Conservation (phyloP, 2,888 invertebrate species). For the Bhutanitis thaidina region DNA sequence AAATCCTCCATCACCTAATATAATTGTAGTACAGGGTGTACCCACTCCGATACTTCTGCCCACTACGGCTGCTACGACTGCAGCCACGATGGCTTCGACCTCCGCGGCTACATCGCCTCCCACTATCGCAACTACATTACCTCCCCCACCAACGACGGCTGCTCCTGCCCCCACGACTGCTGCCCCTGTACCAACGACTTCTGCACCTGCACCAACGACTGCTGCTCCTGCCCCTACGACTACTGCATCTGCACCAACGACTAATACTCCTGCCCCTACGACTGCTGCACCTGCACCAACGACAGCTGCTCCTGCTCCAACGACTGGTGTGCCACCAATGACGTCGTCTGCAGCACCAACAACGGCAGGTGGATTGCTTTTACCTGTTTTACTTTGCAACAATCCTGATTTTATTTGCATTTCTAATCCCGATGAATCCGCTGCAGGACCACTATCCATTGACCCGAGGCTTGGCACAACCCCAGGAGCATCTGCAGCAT, state of each 20-base stretch:
- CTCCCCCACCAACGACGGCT: slow-evolving; percentile 16
- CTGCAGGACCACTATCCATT: slow-evolving; percentile 63
- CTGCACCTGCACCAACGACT: slow-evolving; percentile 21
- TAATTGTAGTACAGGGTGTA: slow-evolving; percentile 55
- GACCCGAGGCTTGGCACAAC: slow-evolving; percentile 73
- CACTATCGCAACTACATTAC: slow-evolving; percentile 19
- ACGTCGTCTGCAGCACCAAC: slow-evolving; percentile 17
- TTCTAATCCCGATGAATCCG: slow-evolving; percentile 65
- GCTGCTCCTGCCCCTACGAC: slow-evolving; percentile 32
- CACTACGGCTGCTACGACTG: slow-evolving; percentile 44
- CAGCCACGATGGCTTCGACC: slow-evolving; percentile 26
- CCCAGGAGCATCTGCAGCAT: slow-evolving; percentile 47
- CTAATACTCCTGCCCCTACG: slow-evolving; percentile 24
- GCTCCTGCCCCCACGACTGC: slow-evolving; percentile 27
- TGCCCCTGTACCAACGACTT: slow-evolving; percentile 17
- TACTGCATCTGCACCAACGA: slow-evolving; percentile 33
- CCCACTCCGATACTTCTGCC: slow-evolving; percentile 63
- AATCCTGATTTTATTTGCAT: slow-evolving; percentile 65
- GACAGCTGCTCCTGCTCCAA: slow-evolving; percentile 27
- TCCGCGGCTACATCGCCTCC: slow-evolving; percentile 18
- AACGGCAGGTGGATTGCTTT: slow-evolving; percentile 48
- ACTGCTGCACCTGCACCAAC: slow-evolving; percentile 21
- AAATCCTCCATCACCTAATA: slow-evolving; percentile 44
- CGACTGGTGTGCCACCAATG: slow-evolving; percentile 22
- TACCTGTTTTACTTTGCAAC: slow-evolving; percentile 63